Percentiles rank a stretch among this genome's conserved stretches.
Evolutionary conservation across 1,140 invertebrate genomes (phyloP).

Genomic region (Drosophila oshimai): DNA sequence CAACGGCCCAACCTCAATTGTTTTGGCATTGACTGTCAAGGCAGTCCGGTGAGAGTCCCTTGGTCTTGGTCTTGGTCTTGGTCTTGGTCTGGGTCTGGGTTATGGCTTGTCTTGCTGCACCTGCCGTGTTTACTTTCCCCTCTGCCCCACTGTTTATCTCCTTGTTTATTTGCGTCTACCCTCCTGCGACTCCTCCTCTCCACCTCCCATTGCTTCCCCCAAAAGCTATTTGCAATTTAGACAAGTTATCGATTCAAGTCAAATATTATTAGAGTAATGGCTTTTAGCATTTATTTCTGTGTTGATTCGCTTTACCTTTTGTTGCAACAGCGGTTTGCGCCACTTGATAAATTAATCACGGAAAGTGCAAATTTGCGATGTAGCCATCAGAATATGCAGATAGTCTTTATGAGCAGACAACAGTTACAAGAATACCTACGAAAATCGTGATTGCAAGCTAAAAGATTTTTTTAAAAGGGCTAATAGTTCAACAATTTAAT

Average conservation of each 20-base stretch:
- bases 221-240: constrained; percentile 55
- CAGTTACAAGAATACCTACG: too few species aligned
- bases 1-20: constrained; percentile 57
- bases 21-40: constrained; percentile 75
- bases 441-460: too few species aligned
- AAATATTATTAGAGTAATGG: constrained; percentile 75
- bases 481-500: too few species aligned
- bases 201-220: not conserved
- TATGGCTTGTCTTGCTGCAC: constrained; percentile 37
- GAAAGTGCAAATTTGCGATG: constrained; percentile 23
- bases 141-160: constrained; percentile 50
- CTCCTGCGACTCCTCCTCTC: not conserved
- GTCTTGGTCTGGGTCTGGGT: constrained; percentile 43
- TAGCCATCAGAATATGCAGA: not conserved
- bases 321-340: not conserved
- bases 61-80: constrained; percentile 38
- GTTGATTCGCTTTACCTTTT: not conserved
- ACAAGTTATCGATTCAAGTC: constrained; percentile 65
- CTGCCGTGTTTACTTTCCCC: constrained; percentile 58
- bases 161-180: constrained; percentile 25
- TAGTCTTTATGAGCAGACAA: not conserved
- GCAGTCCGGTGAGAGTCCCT: constrained; percentile 40
- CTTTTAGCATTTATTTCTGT: constrained; percentile 27
- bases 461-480: too few species aligned
- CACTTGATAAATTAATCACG: constrained; percentile 29